A percentile compares a stretch with the other conserved stretches of the same genome.
phyloP scores from a whole-genome alignment of 2,113 vertebrate genomes.

The Sylvia atricapilla region DNA sequence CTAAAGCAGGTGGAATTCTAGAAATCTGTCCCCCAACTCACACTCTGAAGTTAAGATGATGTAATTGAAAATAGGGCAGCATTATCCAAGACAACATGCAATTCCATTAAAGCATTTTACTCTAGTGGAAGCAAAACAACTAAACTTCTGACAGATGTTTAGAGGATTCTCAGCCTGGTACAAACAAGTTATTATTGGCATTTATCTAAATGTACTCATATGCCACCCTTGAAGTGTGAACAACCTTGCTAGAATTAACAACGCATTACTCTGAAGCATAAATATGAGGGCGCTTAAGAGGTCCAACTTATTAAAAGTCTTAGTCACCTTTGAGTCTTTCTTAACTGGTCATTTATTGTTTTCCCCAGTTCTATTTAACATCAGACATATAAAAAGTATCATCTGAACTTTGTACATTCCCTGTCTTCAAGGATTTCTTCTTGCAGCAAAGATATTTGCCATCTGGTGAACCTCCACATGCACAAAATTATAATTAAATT shows the following conservation, averaged over 20 bases:
- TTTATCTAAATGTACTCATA: neutral
- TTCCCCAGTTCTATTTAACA: neutral
- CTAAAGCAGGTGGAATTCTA: neutral
- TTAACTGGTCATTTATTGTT: neutral
- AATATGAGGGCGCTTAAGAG: neutral
- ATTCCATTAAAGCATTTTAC: neutral
- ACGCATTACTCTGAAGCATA: neutral
- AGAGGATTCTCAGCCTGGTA: conserved; percentile 17
- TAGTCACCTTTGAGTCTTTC: neutral
- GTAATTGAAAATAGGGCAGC: neutral
- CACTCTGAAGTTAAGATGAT: neutral
- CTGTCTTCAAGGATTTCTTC: conserved; percentile 12
- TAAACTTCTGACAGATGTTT: conserved; percentile 31
- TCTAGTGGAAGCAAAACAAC: neutral
- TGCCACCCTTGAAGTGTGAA: neutral
- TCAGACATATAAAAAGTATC: neutral
- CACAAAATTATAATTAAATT: conserved; percentile 61
- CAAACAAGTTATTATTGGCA: neutral
- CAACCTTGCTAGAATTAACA: neutral
- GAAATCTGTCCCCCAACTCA: neutral
- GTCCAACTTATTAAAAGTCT: neutral
- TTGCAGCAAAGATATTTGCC: conserved; percentile 42
- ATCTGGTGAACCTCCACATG: conserved; percentile 33
- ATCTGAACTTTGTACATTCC: neutral
- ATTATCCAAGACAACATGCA: neutral